Evolutionary conservation across 2,888 invertebrate genomes (phyloP), one percentile per base, ranked within the genome.

Genomic region (Spilarctia lutea): DNA sequence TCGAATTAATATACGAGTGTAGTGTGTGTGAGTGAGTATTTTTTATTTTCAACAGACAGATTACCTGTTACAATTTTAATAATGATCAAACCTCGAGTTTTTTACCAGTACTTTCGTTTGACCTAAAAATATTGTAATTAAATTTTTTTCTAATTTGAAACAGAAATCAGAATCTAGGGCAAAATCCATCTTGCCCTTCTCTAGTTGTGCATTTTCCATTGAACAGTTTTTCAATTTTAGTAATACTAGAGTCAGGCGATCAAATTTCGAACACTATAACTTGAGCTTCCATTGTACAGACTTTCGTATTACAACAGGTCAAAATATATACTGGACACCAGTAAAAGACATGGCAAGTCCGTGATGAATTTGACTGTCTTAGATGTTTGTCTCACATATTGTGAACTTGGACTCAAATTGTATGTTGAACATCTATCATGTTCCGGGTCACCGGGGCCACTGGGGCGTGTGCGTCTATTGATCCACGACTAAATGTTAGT

Each of bases 401-500:
- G 63, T 18, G 63, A 63, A 63, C 63, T 63, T 63, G 63, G 27
- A 27, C 67, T 30, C 67, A 30, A 39, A 30, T 20, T 11, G 30
- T 30, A 68, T 45, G 30, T 30, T 30, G 24, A 68, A 30, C 30
- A 20, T 48, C 45, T 48, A 20, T 30, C 45, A 68, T 68, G 60
- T 78, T 79, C 72, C 27, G 72, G 69, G 72, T 78, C 78, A 73
- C 66, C 65, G 45, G 66, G 65, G 72, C 65, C 79, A 86, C 39
- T 71, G 73, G 72, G 76, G 75, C 85, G 79, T 78, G 33, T 56
- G 56, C 71, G 86, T 77, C 78, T 79, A 75, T 56, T 80, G 87
- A 81, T 79, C 83, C 83, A 77, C 73, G 74, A 81, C 86, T 30
- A 65, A 45, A 68, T 73, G 72, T 76, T 82, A 79, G 72, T 86